Evolutionary conservation across 2,888 invertebrate genomes (phyloP), one percentile per base, ranked within the genome.

Genomic region (Euzetes globulus): DNA sequence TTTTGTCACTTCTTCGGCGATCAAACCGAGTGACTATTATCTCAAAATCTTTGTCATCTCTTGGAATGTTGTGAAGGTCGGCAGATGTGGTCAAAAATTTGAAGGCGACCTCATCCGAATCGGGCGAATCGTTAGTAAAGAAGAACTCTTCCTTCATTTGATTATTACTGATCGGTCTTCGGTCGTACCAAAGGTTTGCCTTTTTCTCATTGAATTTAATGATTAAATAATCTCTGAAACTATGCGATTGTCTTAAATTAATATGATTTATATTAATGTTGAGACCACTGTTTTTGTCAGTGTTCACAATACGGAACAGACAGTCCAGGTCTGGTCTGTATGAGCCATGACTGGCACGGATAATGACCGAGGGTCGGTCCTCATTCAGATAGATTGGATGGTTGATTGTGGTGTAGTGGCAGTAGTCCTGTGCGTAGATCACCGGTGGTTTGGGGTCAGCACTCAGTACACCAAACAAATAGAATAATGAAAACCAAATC

Each of bases 141-240:
- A 63, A 63, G 33, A 33, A 33, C 33, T 19, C 37, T 63, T 27
- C 25, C 6, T 33, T 63, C 33, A 33, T n/a, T 6, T 41, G 25
- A 1, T 29, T 60, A 9, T 33, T 29, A n/a, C n/a, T 22, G 13
- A 68, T 22, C 19, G 19, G 15, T n/a, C 37, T 19, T n/a, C 19
- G 37, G 17, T 68, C 41, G 45, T 22, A 68, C 41, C 41, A 68
- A 22, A 68, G n/a, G 2, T 22, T 68, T 41, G 68, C 2, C 11
- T 68, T 41, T 13, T 68, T 68, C 4, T 68, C 68, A 13, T 68
- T 19, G 15, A 41, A 68, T 45, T 68, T 68, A 15, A 68, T 68
- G 45, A 37, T 25, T 19, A 68, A 45, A 68, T 68, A 68, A 45
- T 68, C 68, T 37, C n/a, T 37, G 22, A 68, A 65, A 3, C 17